Evolutionary conservation across 2,888 invertebrate species (phyloP).

Genomic region (Lasioglossum calceatum): DNA sequence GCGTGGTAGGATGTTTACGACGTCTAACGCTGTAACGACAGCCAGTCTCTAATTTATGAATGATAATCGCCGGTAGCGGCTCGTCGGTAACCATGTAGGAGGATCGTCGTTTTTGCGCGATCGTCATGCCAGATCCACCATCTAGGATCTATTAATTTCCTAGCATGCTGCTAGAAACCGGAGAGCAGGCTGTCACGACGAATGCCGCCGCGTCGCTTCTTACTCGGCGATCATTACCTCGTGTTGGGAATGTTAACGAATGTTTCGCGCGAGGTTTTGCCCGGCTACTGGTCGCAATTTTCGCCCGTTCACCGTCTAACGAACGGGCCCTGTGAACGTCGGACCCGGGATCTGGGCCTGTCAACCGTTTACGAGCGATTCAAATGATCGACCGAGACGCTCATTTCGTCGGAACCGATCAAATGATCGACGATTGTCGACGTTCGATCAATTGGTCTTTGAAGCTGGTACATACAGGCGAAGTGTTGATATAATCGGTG

Average conservation of each 20-base stretch:
- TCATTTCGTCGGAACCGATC: not conserved
- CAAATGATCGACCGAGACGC: slow-evolving; percentile 22
- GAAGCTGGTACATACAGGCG: not conserved
- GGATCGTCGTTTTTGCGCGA: slow-evolving; percentile 27
- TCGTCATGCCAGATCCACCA: not conserved
- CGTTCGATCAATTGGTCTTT: not conserved
- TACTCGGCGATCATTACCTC: slow-evolving; percentile 74
- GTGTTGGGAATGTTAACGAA: slow-evolving; percentile 80
- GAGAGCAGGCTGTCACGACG: slow-evolving; percentile 46
- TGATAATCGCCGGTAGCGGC: slow-evolving; percentile 9
- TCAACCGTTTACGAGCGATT: slow-evolving; percentile 10
- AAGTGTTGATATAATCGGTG: not conserved
- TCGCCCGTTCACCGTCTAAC: slow-evolving; percentile 33
- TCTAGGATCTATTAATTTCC: slow-evolving; percentile 73
- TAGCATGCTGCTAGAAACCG: slow-evolving; percentile 65
- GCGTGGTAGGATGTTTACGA: not conserved
- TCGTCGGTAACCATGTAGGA: slow-evolving; percentile 9
- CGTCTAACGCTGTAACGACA: not conserved
- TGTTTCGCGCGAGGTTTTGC: slow-evolving; percentile 77
- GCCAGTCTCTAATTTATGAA: slow-evolving; percentile 23
- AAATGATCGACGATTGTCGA: not conserved
- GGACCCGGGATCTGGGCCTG: slow-evolving; percentile 6
- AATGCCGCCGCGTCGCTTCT: slow-evolving; percentile 61
- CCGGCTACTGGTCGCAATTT: slow-evolving; percentile 48
- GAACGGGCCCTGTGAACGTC: slow-evolving; percentile 13